Evolutionary conservation across 2,888 invertebrate genomes (phyloP), one percentile per base, ranked within the genome.

Genomic region (Catocala nupta): DNA sequence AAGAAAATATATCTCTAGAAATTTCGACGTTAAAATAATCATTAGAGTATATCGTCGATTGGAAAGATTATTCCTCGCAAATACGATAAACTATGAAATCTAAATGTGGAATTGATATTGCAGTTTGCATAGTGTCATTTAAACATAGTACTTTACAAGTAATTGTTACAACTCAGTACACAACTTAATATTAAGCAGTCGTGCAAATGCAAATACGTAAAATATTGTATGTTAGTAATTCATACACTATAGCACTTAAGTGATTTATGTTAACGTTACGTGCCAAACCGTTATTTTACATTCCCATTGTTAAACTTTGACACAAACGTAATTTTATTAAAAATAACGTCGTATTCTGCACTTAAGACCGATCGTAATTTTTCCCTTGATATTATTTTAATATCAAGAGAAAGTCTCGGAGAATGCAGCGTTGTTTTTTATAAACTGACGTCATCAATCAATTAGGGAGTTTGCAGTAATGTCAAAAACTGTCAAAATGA

Each of bases 161-260:
- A 70, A 55, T 50, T 73, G 67, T 63, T 75, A 75, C 73, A 77
- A 73, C 34, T 78, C 76, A 77, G 61, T 68, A 71, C 71, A 52
- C 71, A 75, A 13, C 66, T 68, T 59, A 66, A 43, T 51, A 62
- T 68, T 25, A 62, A 75, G 69, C 68, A 71, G 67, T 74, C 73
- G 76, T 70, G 77, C 78, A 77, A 68, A 83, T 75, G 69, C 80
- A 81, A 81, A 88, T 88, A 87, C 88, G 87, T 89, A 88, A 85
- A 79, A 76, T 81, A 85, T 79, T 86, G 80, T 81, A 85, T 88
- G 86, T 87, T 88, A 87, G 84, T 73, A 82, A 80, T 77, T 77
- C 80, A 81, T 83, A 83, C 85, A 80, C 78, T 84, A 80, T 86
- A 87, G 81, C 77, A 81, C 76, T 72, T 84, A 85, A 80, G 81